Evolutionary conservation across 2,888 invertebrate genomes (phyloP), one percentile per base, ranked within the genome.

Genomic region (Cetonia aurata): DNA sequence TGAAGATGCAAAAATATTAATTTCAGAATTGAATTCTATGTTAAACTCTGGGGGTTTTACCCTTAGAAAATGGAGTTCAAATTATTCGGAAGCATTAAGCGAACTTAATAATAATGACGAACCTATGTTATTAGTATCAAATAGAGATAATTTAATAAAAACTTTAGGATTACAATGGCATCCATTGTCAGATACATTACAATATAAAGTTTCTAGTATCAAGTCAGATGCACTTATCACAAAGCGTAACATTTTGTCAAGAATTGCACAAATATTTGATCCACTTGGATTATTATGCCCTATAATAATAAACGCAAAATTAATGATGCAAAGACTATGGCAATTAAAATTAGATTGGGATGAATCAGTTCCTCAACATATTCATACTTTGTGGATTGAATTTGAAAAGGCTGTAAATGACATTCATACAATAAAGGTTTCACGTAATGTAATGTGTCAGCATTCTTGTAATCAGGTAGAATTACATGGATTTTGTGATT

Each of bases 401-500:
- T 31, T 15, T 42, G 44, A 42, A 15, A 44, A 6, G 13, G 13
- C 6, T 44, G 2, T 25, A 25, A 25, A 25, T 25, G 25, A 25
- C 25, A 25, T 25, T 25, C 25, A 25, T 25, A 25, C 25, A 25
- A 25, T 25, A 25, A 25, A 25, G 25, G 25, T 25, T 25, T 25
- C 25, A 25, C 25, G 25, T 25, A 25, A 25, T 25, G 25, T 25
- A 25, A 25, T 25, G 25, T 25, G 25, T 25, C 25, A 25, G 25
- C 25, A 25, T 25, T 25, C 25, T 25, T 25, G 25, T 25, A 25
- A 25, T 25, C 25, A 44, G 13, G 10, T 44, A 44, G 12, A 76
- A 67, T 13, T 78, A 12, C 77, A 78, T 59, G 75, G 75, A 1
- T 78, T 78, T 67, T 70, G 70, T 6, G 77, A 78, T 66, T 74